Evolutionary conservation across 2,113 vertebrate species (phyloP).

Genomic region (Synodontis membranacea): DNA sequence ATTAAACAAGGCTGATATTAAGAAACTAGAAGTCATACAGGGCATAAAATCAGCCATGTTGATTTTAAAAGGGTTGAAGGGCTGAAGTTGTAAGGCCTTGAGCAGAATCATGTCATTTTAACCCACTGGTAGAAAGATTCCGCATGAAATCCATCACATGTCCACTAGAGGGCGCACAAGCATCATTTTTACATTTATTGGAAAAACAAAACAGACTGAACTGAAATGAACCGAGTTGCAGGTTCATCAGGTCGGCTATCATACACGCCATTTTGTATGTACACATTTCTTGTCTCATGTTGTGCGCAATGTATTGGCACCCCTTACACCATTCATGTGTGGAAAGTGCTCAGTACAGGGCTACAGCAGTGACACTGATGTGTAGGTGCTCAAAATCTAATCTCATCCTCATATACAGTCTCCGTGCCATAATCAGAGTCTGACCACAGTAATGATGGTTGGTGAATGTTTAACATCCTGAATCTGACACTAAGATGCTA

Average conservation of each 20-base stretch:
- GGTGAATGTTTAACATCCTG: no score
- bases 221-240: background rate
- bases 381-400: background rate
- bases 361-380: no score
- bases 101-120: background rate
- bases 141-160: background rate
- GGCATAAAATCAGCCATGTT: background rate
- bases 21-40: background rate
- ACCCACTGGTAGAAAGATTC: background rate
- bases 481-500: no score
- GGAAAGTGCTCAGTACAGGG: background rate
- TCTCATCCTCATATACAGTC: background rate
- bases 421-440: background rate
- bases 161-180: slow-evolving; percentile 27
- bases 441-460: no score
- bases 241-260: background rate
- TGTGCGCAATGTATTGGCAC: background rate
- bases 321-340: background rate
- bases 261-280: background rate
- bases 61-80: background rate
- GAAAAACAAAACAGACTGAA: background rate
- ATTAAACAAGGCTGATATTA: no score
- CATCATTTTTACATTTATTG: background rate
- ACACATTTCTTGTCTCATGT: background rate
- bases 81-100: background rate